phyloP scores from a whole-genome alignment of 2,113 vertebrate genomes.

The Lichenostomus cassidix region DNA sequence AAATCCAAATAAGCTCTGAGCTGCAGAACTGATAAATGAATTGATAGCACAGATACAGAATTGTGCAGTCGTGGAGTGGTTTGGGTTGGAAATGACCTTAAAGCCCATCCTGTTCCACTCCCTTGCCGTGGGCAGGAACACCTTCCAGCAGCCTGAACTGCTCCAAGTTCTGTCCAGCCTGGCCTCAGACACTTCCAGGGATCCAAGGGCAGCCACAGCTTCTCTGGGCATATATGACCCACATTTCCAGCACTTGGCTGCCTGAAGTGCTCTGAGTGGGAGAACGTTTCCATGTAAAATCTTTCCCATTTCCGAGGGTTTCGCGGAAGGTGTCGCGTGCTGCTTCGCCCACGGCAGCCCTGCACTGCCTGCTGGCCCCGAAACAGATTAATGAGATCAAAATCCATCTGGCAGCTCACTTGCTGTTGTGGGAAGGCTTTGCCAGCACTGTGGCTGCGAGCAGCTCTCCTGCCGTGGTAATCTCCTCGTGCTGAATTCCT shows the following conservation, averaged over 20 bases:
- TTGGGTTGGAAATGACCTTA: not conserved
- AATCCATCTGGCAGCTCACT: constrained; percentile 53
- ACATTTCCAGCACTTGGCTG: not conserved
- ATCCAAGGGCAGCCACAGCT: not conserved
- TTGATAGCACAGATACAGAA: not conserved
- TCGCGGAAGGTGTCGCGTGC: rapidly evolving
- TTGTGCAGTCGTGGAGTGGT: not conserved
- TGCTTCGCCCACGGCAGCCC: not conserved
- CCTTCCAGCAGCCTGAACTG: too few species aligned
- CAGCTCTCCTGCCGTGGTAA: not conserved
- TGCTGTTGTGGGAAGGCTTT: not conserved
- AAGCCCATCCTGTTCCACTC: not conserved
- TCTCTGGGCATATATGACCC: not conserved
- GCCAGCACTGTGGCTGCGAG: not conserved
- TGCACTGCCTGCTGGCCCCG: not conserved
- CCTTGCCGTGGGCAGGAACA: not conserved
- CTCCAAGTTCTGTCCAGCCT: too few species aligned
- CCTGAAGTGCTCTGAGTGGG: not conserved
- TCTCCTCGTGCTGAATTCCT: not conserved
- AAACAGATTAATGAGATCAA: constrained; percentile 33
- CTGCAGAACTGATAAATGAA: not conserved
- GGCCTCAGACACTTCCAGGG: not conserved
- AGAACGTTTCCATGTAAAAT: not conserved
- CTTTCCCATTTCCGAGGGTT: not conserved
- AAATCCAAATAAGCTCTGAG: not conserved